Evolutionary conservation across 2,797 vertebrate species (phyloP), one percentile per base, ranked within the genome.

Genomic region (Mus minutoides): DNA sequence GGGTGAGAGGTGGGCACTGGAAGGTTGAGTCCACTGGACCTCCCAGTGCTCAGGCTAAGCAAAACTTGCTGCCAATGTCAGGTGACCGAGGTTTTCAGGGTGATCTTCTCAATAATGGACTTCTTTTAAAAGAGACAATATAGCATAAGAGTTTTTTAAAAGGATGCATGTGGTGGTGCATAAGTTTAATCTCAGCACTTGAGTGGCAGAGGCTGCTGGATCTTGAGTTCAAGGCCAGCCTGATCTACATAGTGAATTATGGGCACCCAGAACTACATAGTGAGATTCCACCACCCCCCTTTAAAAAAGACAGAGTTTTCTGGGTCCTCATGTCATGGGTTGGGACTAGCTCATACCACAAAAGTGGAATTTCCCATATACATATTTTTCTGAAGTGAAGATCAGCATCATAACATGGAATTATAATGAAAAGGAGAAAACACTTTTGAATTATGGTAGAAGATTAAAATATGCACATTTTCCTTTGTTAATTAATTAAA

Each of bases 401-500:
- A 80, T 80, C 91, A 71, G 56, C 46, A 84, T 93, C 62, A 43
- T 92, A 96, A 58, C 69, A 79, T 93, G 62, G 71, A 95, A 96
- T 87, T 95, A 90, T 54, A 95, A 76, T 85, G 12, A 40, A 92
- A 91, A 96, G 62, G 62, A 92, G 90, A 91, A 84, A 96, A 75
- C 3, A 29, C 62, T 85, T 95, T 94, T 95, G 76, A 95, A 94
- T 95, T 95, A 86, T 82, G 60, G 82, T 78, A 49, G 58, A 84
- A 96, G 71, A 83, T 96, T 96, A 95, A 94, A 82, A n/a, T 73
- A 69, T 94, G 87, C 60, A 67, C 86, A 88, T 80, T 96, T 89
- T 91, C 69, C 75, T 90, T 90, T 95, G 96, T 90, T 69, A 96
- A 96, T 95, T 91, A 92, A 97, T 95, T 92, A 94, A 93, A 97